phyloP scores from a whole-genome alignment of 1,140 invertebrate species.

The Hypsibius dujardini region DNA sequence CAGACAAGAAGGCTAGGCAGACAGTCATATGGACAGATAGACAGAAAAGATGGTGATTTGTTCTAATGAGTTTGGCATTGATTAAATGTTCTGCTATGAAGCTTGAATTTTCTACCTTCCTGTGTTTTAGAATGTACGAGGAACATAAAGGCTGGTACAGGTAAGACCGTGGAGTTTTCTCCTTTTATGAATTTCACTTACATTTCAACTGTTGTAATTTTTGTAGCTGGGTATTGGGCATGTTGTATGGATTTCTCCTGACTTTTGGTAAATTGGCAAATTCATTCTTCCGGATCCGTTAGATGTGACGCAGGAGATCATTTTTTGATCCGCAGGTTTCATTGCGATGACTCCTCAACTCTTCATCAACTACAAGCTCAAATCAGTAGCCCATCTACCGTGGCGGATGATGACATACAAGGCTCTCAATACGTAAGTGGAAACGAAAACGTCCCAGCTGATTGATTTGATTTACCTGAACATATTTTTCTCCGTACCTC shows the following conservation, averaged over 20 bases:
- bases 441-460: background rate
- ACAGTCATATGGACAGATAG: no score
- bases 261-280: slow-evolving; percentile 57
- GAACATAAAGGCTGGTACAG: slow-evolving; percentile 97
- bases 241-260: slow-evolving; percentile 92
- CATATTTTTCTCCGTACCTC: background rate
- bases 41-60: no score
- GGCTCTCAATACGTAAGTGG: slow-evolving; percentile 71
- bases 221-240: slow-evolving; percentile 49
- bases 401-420: slow-evolving; percentile 99
- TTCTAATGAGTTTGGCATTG: no score
- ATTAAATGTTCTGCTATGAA: no score
- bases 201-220: no score
- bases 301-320: background rate
- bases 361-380: slow-evolving; percentile 97
- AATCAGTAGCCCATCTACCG: slow-evolving; percentile 93
- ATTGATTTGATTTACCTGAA: background rate
- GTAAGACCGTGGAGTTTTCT: no score
- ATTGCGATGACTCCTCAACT: slow-evolving; percentile 99
- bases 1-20: no score
- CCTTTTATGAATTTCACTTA: no score
- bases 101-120: no score
- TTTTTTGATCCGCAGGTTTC: slow-evolving; percentile 46
- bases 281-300: background rate
- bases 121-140: slow-evolving; percentile 47